These are phyloP conservation scores for Agrochola litura DNA, from an alignment of 2,888 invertebrate genomes.

Conservation along the genomic window DNA sequence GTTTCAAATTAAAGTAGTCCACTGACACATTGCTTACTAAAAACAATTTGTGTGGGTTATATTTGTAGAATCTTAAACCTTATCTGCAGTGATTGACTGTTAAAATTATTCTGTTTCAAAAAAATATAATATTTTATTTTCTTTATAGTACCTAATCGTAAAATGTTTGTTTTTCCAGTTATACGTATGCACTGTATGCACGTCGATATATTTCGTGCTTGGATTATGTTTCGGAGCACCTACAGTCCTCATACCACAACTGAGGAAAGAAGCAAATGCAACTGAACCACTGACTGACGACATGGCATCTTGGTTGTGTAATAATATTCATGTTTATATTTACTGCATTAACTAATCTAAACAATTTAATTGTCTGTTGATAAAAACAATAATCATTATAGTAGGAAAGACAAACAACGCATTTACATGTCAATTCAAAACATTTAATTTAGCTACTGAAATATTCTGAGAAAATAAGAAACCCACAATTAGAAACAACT, in stretches of 20 bases:
- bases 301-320: constrained; percentile 79
- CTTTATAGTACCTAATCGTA: not conserved
- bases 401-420: constrained; percentile 3
- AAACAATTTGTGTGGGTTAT: not conserved
- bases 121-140: not conserved
- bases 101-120: not conserved
- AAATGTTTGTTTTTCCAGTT: constrained; percentile 65
- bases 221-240: constrained; percentile 75
- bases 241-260: constrained; percentile 76
- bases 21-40: not conserved
- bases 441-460: not conserved
- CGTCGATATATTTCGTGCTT: constrained; percentile 72
- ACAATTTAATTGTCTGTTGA: not conserved
- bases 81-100: not conserved
- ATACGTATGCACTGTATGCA: constrained; percentile 70
- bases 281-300: constrained; percentile 69
- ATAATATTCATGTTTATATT: constrained; percentile 51
- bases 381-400: not conserved
- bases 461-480: not conserved
- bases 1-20: not conserved
- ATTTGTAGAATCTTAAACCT: not conserved
- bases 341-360: not conserved
- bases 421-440: not conserved
- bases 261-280: constrained; percentile 71
- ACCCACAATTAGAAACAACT: not conserved